Percentiles rank a stretch among this genome's conserved stretches.
Evolutionary conservation across 2,797 vertebrate species (phyloP).

Genomic region (Potorous gilbertii): DNA sequence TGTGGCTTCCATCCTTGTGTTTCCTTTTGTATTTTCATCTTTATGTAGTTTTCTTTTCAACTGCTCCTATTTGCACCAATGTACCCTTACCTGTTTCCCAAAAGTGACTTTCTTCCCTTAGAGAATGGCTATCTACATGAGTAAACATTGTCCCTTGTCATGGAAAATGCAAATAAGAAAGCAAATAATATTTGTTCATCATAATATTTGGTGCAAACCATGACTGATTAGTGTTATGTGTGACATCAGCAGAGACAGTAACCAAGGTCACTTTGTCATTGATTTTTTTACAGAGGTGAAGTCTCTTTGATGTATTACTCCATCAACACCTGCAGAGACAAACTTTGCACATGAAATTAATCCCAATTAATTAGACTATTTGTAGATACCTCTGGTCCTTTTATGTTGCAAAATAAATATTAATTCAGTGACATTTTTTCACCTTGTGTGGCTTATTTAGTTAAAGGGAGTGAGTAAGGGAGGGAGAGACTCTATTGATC

Average conservation of each 20-base stretch:
- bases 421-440: slow-evolving; percentile 81
- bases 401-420: slow-evolving; percentile 85
- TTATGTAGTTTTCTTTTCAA: slow-evolving; percentile 63
- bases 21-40: slow-evolving; percentile 63
- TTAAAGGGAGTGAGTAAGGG: slow-evolving; percentile 34
- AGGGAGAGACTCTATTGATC: slow-evolving; percentile 77
- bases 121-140: slow-evolving; percentile 56
- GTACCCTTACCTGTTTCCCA: slow-evolving; percentile 62
- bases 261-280: slow-evolving; percentile 86
- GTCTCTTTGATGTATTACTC: slow-evolving; percentile 85
- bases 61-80: slow-evolving; percentile 19
- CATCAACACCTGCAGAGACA: slow-evolving; percentile 84
- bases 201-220: slow-evolving; percentile 81
- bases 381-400: slow-evolving; percentile 76
- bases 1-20: slow-evolving; percentile 35
- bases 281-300: slow-evolving; percentile 83
- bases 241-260: slow-evolving; percentile 84
- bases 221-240: slow-evolving; percentile 85
- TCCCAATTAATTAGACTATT: slow-evolving; percentile 86
- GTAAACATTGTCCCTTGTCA: slow-evolving; percentile 76
- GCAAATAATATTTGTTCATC: slow-evolving; percentile 85
- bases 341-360: slow-evolving; percentile 87
- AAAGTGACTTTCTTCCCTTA: slow-evolving; percentile 69
- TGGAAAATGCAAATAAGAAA: slow-evolving; percentile 83
- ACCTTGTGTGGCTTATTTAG: slow-evolving; percentile 77